Conservation (phyloP, 2,888 invertebrate genomes). For the Mesopsocus fuscifrons region DNA sequence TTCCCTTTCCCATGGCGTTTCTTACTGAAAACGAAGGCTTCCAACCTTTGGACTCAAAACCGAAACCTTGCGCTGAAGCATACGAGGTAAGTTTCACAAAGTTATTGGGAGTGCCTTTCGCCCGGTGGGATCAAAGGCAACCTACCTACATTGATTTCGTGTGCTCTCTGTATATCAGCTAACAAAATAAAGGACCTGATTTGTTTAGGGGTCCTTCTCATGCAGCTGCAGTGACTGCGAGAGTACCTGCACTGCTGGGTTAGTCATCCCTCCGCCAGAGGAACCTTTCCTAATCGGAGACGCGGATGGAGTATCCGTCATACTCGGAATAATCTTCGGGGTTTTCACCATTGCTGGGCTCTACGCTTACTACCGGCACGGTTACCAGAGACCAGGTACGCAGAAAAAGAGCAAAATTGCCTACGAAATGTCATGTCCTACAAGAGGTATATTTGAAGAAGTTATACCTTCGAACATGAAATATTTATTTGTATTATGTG, state of each 20-base stretch:
- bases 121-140: neutral
- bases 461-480: too few relatives aligned
- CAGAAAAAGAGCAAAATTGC: too few relatives aligned
- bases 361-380: too few relatives aligned
- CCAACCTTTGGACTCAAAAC: constrained; percentile 25
- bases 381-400: too few relatives aligned
- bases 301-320: constrained; percentile 38
- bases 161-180: too few relatives aligned
- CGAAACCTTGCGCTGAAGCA: constrained; percentile 37
- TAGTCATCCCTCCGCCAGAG: constrained; percentile 26
- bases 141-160: too few relatives aligned
- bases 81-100: constrained; percentile 26
- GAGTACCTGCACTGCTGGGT: constrained; percentile 35
- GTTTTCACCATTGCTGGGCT: constrained; percentile 26
- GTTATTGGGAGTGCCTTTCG: constrained; percentile 4
- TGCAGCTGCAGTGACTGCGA: constrained; percentile 67
- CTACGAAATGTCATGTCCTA: too few relatives aligned
- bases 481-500: too few relatives aligned
- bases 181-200: too few relatives aligned
- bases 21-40: constrained; percentile 25
- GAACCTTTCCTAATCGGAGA: constrained; percentile 34
- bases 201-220: constrained; percentile 27
- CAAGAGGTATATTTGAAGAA: too few relatives aligned
- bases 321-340: constrained; percentile 37
- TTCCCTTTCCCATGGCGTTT: constrained; percentile 45